Evolutionary conservation across 2,797 vertebrate species (phyloP), one percentile per base, ranked within the genome.

Genomic region (Dryobates pubescens): DNA sequence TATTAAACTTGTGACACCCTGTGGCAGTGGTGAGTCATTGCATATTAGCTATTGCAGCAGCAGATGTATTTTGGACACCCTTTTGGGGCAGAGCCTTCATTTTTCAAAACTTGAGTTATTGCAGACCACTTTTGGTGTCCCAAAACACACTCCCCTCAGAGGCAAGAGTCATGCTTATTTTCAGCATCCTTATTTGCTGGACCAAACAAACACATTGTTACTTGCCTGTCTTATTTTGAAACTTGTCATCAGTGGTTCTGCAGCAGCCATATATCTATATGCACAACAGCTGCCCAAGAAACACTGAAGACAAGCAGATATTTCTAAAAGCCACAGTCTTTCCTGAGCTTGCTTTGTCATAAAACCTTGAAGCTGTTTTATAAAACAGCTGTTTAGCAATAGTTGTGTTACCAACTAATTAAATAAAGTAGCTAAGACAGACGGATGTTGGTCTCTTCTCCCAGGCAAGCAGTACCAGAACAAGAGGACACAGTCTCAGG

Each of bases 1-100:
- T 86, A 94, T 94, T 96, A 90, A 96, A 85, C 95, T 96, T 96
- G 85, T 97, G 97, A 97, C 96, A 96, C 94, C 97, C 94, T 95
- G 97, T 97, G 97, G 97, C 77, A 76, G 78, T 59, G 72, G 27
- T 29, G 29, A 91, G 94, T 82, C 82, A 94, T 54, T 97, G 83
- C 96, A 83, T 86, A 36, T 65, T 17, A 7, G 19, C 13, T 69
- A 17, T 17, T 87, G 2, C 30, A 43, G 10, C 59, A 51, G 10
- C 79, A 58, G 51, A 51, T 34, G 2, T 27, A 5, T 72, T 84
- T 88, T 69, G 58, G 36, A 71, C 10, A 41, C 27, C 13, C 12
- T 89, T 68, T 67, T 8, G 8, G 34, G 24, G 5, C 11, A 32
- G 51, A 76, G 24, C 30, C 24, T 80, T 72, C 6, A 2, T 13